These are phyloP conservation scores for Anthonomus grandis DNA, from an alignment of 1,140 invertebrate species.

Conservation along the genomic window DNA sequence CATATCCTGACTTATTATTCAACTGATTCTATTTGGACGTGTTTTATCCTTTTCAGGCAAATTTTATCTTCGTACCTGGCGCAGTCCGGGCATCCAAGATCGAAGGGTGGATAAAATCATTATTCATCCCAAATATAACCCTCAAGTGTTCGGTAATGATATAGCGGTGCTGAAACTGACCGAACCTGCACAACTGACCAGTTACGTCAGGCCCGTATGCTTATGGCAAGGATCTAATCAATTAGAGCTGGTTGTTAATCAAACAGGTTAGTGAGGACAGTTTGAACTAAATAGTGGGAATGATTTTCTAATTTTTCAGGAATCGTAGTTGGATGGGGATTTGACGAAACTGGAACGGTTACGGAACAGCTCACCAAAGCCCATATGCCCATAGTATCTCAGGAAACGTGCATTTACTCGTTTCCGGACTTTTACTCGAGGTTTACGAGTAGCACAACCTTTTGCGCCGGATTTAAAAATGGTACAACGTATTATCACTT, in stretches of 20 bases:
- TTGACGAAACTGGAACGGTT: slow-evolving; percentile 48
- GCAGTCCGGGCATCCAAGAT: slow-evolving; percentile 43
- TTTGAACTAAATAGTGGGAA: background rate
- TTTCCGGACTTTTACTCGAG: slow-evolving; percentile 51
- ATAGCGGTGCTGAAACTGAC: slow-evolving; percentile 61
- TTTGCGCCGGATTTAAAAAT: slow-evolving; percentile 52
- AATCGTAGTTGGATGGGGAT: slow-evolving; percentile 52
- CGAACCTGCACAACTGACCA: slow-evolving; percentile 48
- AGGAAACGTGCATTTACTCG: slow-evolving; percentile 50
- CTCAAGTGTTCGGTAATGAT: slow-evolving; percentile 58
- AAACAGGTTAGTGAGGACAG: slow-evolving; percentile 32
- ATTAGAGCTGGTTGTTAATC: slow-evolving; percentile 33
- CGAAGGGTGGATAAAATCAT: slow-evolving; percentile 51
- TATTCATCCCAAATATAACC: slow-evolving; percentile 59
- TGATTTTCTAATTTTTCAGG: slow-evolving; percentile 28
- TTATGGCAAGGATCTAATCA: slow-evolving; percentile 45
- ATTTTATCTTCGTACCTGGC: slow-evolving; percentile 43
- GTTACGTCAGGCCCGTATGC: slow-evolving; percentile 58
- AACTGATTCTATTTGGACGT: background rate
- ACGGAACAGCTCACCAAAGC: slow-evolving; percentile 50
- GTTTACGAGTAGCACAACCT: slow-evolving; percentile 50
- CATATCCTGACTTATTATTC: background rate
- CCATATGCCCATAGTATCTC: slow-evolving; percentile 51
- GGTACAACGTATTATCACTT: no score
- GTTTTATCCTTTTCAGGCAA: slow-evolving; percentile 31